A percentile compares a stretch with the other conserved stretches of the same genome.
Conservation (phyloP, 2,888 invertebrate species). For the Minunthozetes semirufus region DNA sequence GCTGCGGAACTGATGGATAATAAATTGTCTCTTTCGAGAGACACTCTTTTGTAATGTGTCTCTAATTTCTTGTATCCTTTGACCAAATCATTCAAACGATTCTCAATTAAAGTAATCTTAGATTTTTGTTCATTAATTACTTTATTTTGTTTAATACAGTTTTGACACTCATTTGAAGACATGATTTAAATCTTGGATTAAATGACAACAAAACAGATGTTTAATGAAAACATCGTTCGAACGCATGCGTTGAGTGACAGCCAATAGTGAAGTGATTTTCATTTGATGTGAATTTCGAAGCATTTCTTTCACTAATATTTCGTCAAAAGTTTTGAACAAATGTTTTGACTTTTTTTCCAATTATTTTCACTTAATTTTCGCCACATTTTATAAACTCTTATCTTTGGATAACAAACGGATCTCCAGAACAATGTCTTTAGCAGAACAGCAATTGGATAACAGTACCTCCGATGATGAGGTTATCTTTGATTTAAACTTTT, state of each 20-base stretch:
- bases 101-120: constrained; percentile 35
- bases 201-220: constrained; percentile 4
- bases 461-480: background rate
- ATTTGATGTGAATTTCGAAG: background rate
- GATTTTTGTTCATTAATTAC: constrained; percentile 31
- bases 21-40: constrained; percentile 32
- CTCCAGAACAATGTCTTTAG: background rate
- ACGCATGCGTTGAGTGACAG: background rate
- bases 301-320: no score
- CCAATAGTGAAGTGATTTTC: background rate
- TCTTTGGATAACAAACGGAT: no score
- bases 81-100: constrained; percentile 34
- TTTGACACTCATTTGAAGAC: constrained; percentile 19
- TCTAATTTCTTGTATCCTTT: constrained; percentile 35
- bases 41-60: no score
- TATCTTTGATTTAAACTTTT: constrained; percentile 37
- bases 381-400: no score
- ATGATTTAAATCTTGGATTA: background rate
- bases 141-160: constrained; percentile 5
- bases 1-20: constrained; percentile 9
- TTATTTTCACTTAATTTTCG: no score
- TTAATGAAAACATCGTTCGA: background rate
- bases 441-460: constrained; percentile 4
- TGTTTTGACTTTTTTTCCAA: no score
- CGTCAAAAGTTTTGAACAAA: no score